phyloP scores from a whole-genome alignment of 2,888 invertebrate genomes.

The Cremastinae sp. region DNA sequence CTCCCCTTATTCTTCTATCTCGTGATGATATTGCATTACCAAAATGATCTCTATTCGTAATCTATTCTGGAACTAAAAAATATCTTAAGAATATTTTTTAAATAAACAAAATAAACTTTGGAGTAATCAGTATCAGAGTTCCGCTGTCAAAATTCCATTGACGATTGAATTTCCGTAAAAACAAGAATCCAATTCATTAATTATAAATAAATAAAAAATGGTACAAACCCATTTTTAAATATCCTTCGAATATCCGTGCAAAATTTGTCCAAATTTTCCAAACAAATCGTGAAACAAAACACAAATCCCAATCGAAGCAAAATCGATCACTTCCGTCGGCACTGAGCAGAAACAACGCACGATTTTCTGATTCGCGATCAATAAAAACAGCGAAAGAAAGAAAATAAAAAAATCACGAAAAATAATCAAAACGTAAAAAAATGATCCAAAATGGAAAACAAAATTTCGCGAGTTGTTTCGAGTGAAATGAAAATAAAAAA shows the following conservation, averaged over 20 bases:
- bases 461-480: not conserved
- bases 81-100: too few species aligned
- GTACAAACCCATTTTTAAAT: too few species aligned
- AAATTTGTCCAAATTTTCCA: not conserved
- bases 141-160: too few species aligned
- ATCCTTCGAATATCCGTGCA: not conserved
- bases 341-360: conserved; percentile 20
- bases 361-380: conserved; percentile 3
- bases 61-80: not conserved
- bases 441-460: not conserved
- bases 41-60: conserved; percentile 34
- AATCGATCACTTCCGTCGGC: conserved; percentile 23
- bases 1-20: conserved; percentile 7
- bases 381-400: not conserved
- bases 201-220: too few species aligned
- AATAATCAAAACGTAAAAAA: not conserved
- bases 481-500: not conserved
- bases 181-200: too few species aligned
- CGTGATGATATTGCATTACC: conserved; percentile 19
- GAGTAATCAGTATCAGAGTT: too few species aligned
- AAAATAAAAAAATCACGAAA: conserved; percentile 4
- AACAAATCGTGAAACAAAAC: conserved; percentile 15
- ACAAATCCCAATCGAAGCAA: conserved; percentile 18
- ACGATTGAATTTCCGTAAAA: too few species aligned
- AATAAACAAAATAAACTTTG: too few species aligned